Evolutionary conservation across 2,113 vertebrate genomes (phyloP).

Genomic region (Hiodon tergisus): DNA sequence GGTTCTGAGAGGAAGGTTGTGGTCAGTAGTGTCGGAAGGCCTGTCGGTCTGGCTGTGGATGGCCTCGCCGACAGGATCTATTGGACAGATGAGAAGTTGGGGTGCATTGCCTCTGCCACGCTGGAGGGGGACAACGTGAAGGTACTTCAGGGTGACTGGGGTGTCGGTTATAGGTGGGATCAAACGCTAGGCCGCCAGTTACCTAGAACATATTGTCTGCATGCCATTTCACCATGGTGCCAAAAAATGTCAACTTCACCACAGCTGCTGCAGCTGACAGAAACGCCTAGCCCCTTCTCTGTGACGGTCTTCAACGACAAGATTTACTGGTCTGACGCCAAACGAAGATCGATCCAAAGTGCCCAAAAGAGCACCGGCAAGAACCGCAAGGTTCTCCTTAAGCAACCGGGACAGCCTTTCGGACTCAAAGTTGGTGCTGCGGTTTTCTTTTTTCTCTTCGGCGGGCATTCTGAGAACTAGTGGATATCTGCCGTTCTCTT

Average conservation of each 20-base stretch:
- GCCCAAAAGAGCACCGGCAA: conserved; percentile 76
- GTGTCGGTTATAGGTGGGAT: no score
- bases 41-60: conserved; percentile 76
- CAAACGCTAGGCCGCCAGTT: no score
- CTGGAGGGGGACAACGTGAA: conserved; percentile 70
- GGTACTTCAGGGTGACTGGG: conserved; percentile 44
- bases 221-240: no score
- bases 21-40: conserved; percentile 69
- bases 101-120: conserved; percentile 69
- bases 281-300: conserved; percentile 74
- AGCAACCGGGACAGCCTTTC: conserved; percentile 73
- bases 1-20: conserved; percentile 66
- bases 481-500: no score
- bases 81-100: conserved; percentile 84
- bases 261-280: conserved; percentile 72
- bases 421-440: conserved; percentile 69
- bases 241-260: neutral
- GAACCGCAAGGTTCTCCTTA: conserved; percentile 69
- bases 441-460: no score
- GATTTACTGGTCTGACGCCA: conserved; percentile 82
- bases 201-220: no score
- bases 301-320: conserved; percentile 73
- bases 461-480: no score
- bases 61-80: conserved; percentile 69
- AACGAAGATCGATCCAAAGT: conserved; percentile 68